Evolutionary conservation across 1,140 invertebrate genomes (phyloP).

Genomic region (Sycophaga agraensis): DNA sequence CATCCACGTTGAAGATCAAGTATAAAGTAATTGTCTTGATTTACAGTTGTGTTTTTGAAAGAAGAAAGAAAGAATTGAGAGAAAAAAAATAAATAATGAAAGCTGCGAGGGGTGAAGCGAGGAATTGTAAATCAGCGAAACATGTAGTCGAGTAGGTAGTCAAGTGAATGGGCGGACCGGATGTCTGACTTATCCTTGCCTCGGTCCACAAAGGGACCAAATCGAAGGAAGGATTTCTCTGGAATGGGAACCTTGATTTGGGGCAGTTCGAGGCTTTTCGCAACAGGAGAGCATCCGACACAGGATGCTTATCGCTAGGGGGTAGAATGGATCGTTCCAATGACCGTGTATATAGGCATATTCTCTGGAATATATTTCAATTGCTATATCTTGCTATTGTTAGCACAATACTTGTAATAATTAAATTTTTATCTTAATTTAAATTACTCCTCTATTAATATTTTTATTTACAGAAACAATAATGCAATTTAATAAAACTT

Average conservation of each 20-base stretch:
- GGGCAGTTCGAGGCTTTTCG: constrained; percentile 39
- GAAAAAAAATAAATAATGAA: not conserved
- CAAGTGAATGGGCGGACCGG: too few relatives aligned
- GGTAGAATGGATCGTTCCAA: too few relatives aligned
- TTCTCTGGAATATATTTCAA: not conserved
- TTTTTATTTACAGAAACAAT: too few relatives aligned
- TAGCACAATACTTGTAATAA: too few relatives aligned
- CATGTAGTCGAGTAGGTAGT: constrained; percentile 33
- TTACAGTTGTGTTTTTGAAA: not conserved
- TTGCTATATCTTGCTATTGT: not conserved
- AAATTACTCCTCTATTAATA: too few relatives aligned
- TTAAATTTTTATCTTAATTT: too few relatives aligned
- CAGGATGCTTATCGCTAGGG: too few relatives aligned
- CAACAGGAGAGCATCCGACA: constrained; percentile 38
- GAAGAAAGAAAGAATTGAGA: not conserved
- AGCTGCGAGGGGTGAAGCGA: constrained; percentile 33
- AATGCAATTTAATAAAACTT: too few relatives aligned
- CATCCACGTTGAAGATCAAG: too few relatives aligned
- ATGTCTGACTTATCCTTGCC: not conserved
- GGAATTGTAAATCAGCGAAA: constrained; percentile 36
- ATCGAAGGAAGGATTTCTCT: constrained; percentile 3
- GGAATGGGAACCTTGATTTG: constrained; percentile 34
- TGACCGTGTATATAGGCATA: too few relatives aligned
- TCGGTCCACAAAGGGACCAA: not conserved
- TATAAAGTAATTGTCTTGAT: not conserved